Evolutionary conservation across 53 echinoderm and acorn worm species (phyloP).

Genomic region (Temnopleurus reevesii): DNA sequence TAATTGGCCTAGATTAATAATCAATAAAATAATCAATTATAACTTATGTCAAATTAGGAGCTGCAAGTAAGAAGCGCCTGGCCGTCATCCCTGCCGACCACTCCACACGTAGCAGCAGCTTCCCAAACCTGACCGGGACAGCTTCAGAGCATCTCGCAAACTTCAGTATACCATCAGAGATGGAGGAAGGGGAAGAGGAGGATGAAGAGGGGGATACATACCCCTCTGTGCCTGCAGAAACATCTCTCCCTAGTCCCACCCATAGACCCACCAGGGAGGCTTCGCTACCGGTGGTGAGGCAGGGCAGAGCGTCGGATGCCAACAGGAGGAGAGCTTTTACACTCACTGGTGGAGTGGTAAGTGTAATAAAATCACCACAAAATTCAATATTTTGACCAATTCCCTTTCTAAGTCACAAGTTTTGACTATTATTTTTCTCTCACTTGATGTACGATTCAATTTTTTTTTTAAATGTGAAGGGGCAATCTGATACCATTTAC

Average conservation of each 20-base stretch:
- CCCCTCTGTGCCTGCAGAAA: conserved; percentile 16
- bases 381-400: no score
- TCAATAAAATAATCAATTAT: no score
- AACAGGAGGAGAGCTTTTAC: conserved; percentile 56
- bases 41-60: no score
- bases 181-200: background rate
- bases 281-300: conserved; percentile 4
- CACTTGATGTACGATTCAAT: no score
- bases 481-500: no score
- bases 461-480: no score
- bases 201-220: conserved; percentile 31
- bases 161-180: conserved; percentile 4
- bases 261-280: conserved; percentile 53
- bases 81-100: conserved; percentile 44
- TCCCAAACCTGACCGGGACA: conserved; percentile 81
- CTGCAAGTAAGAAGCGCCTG: conserved; percentile 69
- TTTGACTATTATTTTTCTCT: no score
- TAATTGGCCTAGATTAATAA: no score
- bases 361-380: background rate
- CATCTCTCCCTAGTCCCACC: conserved; percentile 63
- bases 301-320: conserved; percentile 13
- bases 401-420: no score
- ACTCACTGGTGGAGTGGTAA: conserved; percentile 58
- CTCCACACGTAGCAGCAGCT: conserved; percentile 80
- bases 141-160: conserved; percentile 19